Evolutionary conservation across 1,140 invertebrate species (phyloP), one percentile per base, ranked within the genome.

Genomic region (Grapholita molesta): DNA sequence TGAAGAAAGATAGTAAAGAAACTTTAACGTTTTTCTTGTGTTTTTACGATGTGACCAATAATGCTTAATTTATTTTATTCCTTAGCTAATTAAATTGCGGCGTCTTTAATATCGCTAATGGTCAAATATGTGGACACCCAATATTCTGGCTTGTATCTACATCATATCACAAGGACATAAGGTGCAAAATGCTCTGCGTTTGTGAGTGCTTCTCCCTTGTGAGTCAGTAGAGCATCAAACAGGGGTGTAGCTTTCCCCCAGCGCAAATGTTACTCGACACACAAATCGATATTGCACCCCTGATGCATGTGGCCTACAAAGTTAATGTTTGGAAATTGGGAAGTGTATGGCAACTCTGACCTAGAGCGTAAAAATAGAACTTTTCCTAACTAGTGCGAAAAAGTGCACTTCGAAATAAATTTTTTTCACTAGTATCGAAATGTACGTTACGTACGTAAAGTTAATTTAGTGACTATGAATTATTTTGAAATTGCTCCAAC

Each of bases 201-300:
- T 38, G 38, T 53, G 18, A 69, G 66, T n/a, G 61, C 61, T 66
- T 69, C 76, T 79, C 79, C 79, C 64, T 77, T 79, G 74, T 85
- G 83, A 84, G 77, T 82, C 85, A 86, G 76, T 81, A 70, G 73
- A 75, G 67, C 71, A 69, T 66, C 71, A 33, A 70, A 70, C 64
- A 72, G 75, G 82, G 83, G 79, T 80, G 69, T 70, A 70, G 71
- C 66, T 68, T 67, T 75, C 38, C 67, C 67, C 55, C 15, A 42
- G 7, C 6, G 18, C 18, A 48, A 48, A 48, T 48, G 42, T 48
- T 48, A 48, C 42, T 48, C 21, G 42, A 48, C 42, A 21, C 42
- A 48, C 9, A 48, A 48, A 48, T 48, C 42, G 42, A 48, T 48
- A 48, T 48, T 48, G 42, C 21, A 8, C 15, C 42, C 42, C 42